Evolutionary conservation across 2,113 vertebrate species (phyloP).

Genomic region (Muntiacus reevesi): DNA sequence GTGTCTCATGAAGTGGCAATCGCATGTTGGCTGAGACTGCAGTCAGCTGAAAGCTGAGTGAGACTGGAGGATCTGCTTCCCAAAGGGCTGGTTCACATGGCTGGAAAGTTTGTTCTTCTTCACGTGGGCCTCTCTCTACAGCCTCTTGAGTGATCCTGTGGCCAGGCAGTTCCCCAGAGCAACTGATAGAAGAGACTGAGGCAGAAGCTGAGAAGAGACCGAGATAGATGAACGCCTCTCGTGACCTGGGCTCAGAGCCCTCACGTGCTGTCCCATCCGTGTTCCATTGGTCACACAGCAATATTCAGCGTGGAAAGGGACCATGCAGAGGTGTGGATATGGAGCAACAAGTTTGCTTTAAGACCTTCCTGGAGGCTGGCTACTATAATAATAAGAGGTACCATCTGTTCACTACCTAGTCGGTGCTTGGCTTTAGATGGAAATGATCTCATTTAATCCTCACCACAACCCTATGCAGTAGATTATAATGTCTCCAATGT

Average conservation of each 20-base stretch:
- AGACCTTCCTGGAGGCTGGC: not conserved
- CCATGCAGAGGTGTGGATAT: too few relatives aligned
- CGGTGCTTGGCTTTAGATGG: not conserved
- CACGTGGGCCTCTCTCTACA: not conserved
- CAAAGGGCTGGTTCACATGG: not conserved
- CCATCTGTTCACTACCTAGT: not conserved
- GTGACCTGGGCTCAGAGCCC: not conserved
- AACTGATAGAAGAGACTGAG: not conserved
- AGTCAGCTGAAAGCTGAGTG: not conserved
- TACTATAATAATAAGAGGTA: not conserved
- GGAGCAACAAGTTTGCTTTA: not conserved
- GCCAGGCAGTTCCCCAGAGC: not conserved
- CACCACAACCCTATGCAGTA: not conserved
- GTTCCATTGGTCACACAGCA: not conserved
- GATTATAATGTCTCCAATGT: not conserved
- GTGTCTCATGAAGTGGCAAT: not conserved
- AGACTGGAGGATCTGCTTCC: not conserved
- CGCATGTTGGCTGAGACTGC: not conserved
- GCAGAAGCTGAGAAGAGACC: not conserved
- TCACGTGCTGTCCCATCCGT: too few relatives aligned
- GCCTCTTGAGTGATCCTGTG: not conserved
- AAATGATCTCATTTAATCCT: not conserved
- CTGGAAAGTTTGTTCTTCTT: not conserved
- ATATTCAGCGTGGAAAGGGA: not conserved
- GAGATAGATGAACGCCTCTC: not conserved